Evolutionary conservation across 2,888 invertebrate genomes (phyloP).

Genomic region (Drosophila leonis): DNA sequence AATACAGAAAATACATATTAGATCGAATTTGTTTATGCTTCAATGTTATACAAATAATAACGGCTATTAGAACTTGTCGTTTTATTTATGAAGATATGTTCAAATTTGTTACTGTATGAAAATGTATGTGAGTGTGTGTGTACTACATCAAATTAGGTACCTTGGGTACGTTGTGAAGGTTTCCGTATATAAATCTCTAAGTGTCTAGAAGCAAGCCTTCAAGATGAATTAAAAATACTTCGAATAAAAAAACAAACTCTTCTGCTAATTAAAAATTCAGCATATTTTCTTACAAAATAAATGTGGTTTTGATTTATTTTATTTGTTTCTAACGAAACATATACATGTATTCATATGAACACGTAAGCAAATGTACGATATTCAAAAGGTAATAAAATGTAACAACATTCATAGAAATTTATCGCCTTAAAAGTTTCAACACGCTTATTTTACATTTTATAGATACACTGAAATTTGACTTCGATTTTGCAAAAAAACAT

Average conservation of each 20-base stretch:
- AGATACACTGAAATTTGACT: constrained; percentile 51
- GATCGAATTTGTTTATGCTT: constrained; percentile 41
- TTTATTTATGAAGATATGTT: constrained; percentile 39
- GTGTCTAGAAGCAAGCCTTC: constrained; percentile 32
- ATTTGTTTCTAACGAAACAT: constrained; percentile 11
- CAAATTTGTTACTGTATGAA: constrained; percentile 32
- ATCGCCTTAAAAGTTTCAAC: constrained; percentile 33
- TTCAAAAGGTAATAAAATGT: constrained; percentile 37
- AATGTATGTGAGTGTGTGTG: constrained; percentile 21
- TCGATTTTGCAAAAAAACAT: constrained; percentile 61
- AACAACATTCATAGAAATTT: constrained; percentile 69
- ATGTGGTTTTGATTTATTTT: not conserved
- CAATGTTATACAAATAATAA: constrained; percentile 58
- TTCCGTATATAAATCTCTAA: constrained; percentile 25
- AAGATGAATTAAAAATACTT: constrained; percentile 17
- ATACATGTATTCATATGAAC: constrained; percentile 22
- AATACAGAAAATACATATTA: constrained; percentile 52
- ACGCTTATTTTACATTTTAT: constrained; percentile 39
- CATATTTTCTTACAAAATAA: constrained; percentile 37
- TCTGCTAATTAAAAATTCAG: constrained; percentile 48
- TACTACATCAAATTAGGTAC: constrained; percentile 62
- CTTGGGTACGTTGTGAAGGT: constrained; percentile 71
- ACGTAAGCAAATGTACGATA: constrained; percentile 48
- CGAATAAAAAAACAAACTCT: constrained; percentile 18
- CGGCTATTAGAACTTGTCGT: constrained; percentile 54